phyloP scores from a whole-genome alignment of 2,797 vertebrate species.

The Agapornis canus region DNA sequence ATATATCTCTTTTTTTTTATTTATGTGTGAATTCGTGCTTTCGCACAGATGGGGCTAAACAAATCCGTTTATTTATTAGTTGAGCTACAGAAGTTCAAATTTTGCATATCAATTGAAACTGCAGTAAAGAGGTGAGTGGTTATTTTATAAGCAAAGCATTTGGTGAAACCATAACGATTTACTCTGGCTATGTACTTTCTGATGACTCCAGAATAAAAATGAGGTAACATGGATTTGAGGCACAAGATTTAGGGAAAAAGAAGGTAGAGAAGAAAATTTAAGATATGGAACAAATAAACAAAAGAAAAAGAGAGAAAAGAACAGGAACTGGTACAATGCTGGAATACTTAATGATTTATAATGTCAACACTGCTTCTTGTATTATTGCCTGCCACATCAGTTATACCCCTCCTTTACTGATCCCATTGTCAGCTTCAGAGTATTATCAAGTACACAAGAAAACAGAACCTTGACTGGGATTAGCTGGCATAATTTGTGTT shows the following conservation, averaged over 20 bases:
- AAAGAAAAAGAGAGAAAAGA: neutral
- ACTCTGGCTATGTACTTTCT: neutral
- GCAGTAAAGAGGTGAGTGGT: neutral
- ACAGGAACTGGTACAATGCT: neutral
- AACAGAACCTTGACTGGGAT: neutral
- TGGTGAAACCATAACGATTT: neutral
- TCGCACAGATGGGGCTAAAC: neutral
- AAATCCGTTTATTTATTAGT: neutral
- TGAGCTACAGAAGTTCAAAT: neutral
- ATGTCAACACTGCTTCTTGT: neutral
- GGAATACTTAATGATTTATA: neutral
- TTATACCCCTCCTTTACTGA: neutral
- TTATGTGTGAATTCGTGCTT: neutral
- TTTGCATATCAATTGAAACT: slow-evolving; percentile 13
- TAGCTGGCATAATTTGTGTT: neutral
- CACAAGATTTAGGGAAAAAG: neutral
- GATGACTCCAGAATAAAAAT: neutral
- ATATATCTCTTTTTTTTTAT: neutral
- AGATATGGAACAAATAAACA: neutral
- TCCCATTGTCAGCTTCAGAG: neutral
- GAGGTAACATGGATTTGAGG: neutral
- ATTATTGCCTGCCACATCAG: neutral
- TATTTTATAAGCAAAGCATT: neutral
- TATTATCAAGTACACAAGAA: neutral
- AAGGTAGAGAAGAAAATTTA: neutral